Evolutionary conservation across 2,797 vertebrate genomes (phyloP), one percentile per base, ranked within the genome.

Genomic region (Paedocypris micromegethes): DNA sequence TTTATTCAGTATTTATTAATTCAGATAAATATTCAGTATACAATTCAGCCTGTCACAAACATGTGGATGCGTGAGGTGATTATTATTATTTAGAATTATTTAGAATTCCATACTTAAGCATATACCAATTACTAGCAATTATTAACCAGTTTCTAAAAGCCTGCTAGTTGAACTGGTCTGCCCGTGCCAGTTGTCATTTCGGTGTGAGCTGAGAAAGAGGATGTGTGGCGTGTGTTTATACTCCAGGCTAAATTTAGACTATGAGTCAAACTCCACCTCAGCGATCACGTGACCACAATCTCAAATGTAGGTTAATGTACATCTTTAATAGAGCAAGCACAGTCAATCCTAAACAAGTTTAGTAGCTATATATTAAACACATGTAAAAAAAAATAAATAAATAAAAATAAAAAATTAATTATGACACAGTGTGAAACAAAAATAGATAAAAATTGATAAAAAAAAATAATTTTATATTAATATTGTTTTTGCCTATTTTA

Each of bases 231-330:
- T 43, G 6, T 86, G 84, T 87, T 86, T 88, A 86, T 87, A 84
- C 75, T 64, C 71, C 4, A 0, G 5, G 75, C 88, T 91, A 91
- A 87, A 88, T 89, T 89, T 91, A 91, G 88, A 76, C 37, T 63
- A 75, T 87, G 88, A 89, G 82, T 89, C 87, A 88, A 70, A 53
- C 77, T 65, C 79, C 77, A 85, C 80, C 56, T 82, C 85, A 81
- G 64, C 81, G 79, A 83, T 79, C 84, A 83, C 73, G 73, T 82
- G 84, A 85, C 79, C 76, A 77, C 84, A 83, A 80, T 38, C 40
- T 63, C 45, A 52, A 40, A 62, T 58, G 54, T 58, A 47, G 48
- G n/a, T n/a, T 51, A 53, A 39, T 41, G 44, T 49, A 23, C 23
- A 23, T 23, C 23, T 23, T 23, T 23, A 23, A 23, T 23, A 23